Base-by-base conservation (phyloP, 2,113 vertebrate genomes). In the Apteryx owenii region DNA sequence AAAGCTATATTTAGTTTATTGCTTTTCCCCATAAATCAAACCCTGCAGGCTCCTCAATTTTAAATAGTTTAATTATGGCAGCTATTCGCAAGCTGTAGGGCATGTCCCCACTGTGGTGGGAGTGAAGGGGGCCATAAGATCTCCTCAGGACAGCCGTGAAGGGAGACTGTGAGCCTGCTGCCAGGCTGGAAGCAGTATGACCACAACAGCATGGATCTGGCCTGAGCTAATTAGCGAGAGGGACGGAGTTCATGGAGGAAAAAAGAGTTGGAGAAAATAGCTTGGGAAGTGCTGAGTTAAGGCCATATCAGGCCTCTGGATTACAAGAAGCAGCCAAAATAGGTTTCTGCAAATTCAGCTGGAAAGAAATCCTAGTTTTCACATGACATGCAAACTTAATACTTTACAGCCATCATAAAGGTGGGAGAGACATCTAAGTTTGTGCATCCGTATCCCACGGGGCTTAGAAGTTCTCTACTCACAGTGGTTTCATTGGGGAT, bases 1-100 rank as follows among this genome's bases (percentile, higher is more conserved):
- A 2, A 70, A 91, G 70, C 78, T 95, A 91, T 96, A 93, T 95
- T 89, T 96, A 95, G 77, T 93, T 96, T 94, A 94, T 79, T 75
- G 73, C 38, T 87, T 95, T 94, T 89, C 70, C 48, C 58, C 38
- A 61, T 93, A 89, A 96, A 95, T 92, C 86, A 70, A 85, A 89
- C 15, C 26, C 88, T 88, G 77, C 56, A 85, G 73, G 58, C 94
- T 91, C 14, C 10, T 93, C 8, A 3, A 3, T 93, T 91, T 77
- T 80, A 50, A 95, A 38, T 0, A 1, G 4, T 89, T 94, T 95
- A 82, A 92, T 94, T 87, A 73, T 58, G 84, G 78, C 71, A 95
- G 58, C 71, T 80, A 73, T 95, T 95, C 91, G 78, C 84, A 85
- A 21, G 8, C 66, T 66, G 15, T n/a, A 85, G 73, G 70, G 38